Evolutionary conservation across 2,888 invertebrate species (phyloP).

Genomic region (Cheilosia soror): DNA sequence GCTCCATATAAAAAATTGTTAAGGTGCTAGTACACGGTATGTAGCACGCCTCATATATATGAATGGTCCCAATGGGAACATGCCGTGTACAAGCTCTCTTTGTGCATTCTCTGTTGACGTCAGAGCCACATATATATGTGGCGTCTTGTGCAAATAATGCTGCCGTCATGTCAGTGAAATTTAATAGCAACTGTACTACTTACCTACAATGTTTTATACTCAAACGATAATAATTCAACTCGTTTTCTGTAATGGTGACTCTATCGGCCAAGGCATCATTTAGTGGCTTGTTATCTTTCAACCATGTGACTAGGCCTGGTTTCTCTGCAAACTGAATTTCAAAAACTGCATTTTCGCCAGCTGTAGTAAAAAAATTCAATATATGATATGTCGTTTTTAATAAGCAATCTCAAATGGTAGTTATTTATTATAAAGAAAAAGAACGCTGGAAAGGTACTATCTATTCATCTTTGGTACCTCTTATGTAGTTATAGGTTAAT

Average conservation of each 20-base stretch:
- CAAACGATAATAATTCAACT: constrained; percentile 88
- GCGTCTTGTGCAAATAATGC: no score
- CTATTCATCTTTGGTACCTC: no score
- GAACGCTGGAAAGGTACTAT: no score
- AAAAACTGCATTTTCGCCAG: constrained; percentile 92
- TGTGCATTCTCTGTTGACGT: no score
- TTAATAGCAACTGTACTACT: constrained; percentile 13
- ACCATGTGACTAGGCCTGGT: constrained; percentile 90
- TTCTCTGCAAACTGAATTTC: constrained; percentile 89
- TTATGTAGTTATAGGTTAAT: background rate
- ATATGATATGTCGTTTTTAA: background rate
- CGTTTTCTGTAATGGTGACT: constrained; percentile 86
- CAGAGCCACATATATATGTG: no score
- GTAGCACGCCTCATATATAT: no score
- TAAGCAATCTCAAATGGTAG: background rate
- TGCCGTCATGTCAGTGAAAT: no score
- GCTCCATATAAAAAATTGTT: no score
- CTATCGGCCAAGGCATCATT: constrained; percentile 91
- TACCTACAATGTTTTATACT: constrained; percentile 89
- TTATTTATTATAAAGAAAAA: background rate
- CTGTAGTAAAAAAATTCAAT: constrained; percentile 83
- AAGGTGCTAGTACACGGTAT: no score
- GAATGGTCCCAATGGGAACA: no score
- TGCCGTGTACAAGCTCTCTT: no score
- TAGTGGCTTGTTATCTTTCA: constrained; percentile 94